Conservation (phyloP, 2,888 invertebrate genomes). For the Bombylius major region DNA sequence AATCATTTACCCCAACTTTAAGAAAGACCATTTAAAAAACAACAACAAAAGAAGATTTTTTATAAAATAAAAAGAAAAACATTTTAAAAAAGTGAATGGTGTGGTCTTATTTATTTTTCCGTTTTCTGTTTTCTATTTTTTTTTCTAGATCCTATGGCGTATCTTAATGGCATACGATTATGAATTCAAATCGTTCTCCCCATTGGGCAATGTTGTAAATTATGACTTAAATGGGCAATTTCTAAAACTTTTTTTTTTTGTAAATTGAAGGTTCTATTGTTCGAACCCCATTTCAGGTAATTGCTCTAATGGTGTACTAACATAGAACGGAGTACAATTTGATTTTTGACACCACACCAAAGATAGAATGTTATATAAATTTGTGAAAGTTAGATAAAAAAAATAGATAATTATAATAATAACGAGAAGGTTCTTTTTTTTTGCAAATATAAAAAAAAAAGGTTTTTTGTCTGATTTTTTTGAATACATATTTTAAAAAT, state of each 20-base stretch:
- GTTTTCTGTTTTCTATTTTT: not conserved
- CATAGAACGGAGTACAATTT: not conserved
- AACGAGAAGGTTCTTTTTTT: too few relatives aligned
- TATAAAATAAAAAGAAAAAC: too few relatives aligned
- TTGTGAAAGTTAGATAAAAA: too few relatives aligned
- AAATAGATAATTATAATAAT: too few relatives aligned
- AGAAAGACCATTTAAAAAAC: too few relatives aligned
- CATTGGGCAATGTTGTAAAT: conserved; percentile 11
- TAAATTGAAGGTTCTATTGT: conserved; percentile 1
- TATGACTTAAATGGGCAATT: conserved; percentile 7
- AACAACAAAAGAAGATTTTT: too few relatives aligned
- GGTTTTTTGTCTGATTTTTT: too few relatives aligned
- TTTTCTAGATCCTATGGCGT: not conserved
- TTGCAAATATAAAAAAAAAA: too few relatives aligned
- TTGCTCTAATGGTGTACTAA: conserved; percentile 6
- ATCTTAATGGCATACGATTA: conserved; percentile 8
- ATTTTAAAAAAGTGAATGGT: not conserved
- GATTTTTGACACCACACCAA: not conserved
- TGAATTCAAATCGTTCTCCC: conserved; percentile 13
- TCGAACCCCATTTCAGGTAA: conserved; percentile 5
- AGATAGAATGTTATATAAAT: not conserved
- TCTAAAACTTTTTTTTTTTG: conserved; percentile 1
- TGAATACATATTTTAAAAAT: too few relatives aligned
- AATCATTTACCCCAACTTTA: too few relatives aligned
- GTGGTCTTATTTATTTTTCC: conserved; percentile 9